A percentile compares a stretch with the other conserved stretches of the same genome.
phyloP scores from a whole-genome alignment of 2,888 invertebrate genomes.

The Tridacna crocea region DNA sequence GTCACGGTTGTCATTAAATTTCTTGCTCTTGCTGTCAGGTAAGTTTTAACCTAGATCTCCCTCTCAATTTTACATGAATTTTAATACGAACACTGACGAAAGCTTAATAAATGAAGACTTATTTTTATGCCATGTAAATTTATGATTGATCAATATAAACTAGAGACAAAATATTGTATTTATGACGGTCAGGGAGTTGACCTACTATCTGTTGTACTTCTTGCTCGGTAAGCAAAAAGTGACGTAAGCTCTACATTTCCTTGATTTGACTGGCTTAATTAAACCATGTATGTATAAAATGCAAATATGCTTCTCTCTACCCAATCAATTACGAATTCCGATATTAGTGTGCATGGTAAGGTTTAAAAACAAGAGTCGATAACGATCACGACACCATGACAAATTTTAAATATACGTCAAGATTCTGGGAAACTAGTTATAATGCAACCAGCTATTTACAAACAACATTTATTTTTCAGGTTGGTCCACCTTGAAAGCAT shows the following conservation, averaged over 20 bases:
- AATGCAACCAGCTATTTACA: no score
- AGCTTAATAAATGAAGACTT: no score
- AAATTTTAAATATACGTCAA: no score
- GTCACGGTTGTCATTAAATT: slow-evolving; percentile 28
- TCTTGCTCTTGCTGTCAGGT: slow-evolving; percentile 1
- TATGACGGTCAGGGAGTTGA: background rate
- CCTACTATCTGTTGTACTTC: background rate
- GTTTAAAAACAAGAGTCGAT: no score
- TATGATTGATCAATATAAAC: background rate
- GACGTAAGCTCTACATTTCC: slow-evolving; percentile 4
- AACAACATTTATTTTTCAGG: no score
- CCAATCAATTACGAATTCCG: no score
- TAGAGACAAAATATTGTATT: background rate
- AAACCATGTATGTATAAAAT: background rate
- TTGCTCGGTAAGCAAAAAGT: slow-evolving; percentile 15
- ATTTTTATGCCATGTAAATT: no score
- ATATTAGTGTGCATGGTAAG: no score
- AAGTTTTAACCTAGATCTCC: background rate
- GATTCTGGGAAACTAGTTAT: no score
- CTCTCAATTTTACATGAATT: background rate
- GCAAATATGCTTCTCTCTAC: no score
- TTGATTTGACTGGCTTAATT: background rate
- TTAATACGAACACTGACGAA: background rate
- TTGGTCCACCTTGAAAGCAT: no score
- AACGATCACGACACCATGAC: no score